A percentile compares a stretch with the other conserved stretches of the same genome.
Conservation (phyloP, 2,797 vertebrate genomes). For the Pampus argenteus region DNA sequence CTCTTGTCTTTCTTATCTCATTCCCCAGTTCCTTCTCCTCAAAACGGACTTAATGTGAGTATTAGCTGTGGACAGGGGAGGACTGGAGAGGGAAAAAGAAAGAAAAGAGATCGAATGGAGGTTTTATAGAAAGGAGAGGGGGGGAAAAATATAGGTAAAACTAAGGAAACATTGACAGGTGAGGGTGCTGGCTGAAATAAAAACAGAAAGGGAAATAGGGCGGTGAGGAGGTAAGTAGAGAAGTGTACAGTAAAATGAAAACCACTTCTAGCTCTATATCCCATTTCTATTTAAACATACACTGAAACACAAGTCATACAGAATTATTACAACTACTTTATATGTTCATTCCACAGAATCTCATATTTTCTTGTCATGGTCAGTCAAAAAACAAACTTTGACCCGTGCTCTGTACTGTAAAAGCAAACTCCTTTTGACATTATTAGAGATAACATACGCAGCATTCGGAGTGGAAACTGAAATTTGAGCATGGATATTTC, state of each 20-base stretch:
- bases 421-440: conserved; percentile 49
- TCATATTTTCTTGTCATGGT: conserved; percentile 47
- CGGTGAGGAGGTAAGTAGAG: conserved; percentile 23
- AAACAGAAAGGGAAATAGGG: conserved; percentile 16
- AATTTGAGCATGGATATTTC: conserved; percentile 38
- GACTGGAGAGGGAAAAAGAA: background rate
- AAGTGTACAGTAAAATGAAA: conserved; percentile 59
- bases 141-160: conserved; percentile 5
- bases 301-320: conserved; percentile 68
- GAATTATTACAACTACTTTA: conserved; percentile 69
- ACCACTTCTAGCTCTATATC: conserved; percentile 64
- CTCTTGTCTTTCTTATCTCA: conserved; percentile 17
- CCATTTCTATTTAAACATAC: conserved; percentile 73
- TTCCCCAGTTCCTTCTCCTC: conserved; percentile 15
- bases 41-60: conserved; percentile 18
- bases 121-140: conserved; percentile 3
- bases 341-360: conserved; percentile 61
- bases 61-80: background rate
- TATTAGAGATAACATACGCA: conserved; percentile 33
- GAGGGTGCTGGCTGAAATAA: conserved; percentile 7
- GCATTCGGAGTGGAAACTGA: conserved; percentile 49
- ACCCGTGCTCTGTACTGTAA: conserved; percentile 24
- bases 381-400: conserved; percentile 41
- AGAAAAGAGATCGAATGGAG: conserved; percentile 3
- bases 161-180: conserved; percentile 12